These are phyloP conservation scores for Bryconaethiops microstoma DNA, from an alignment of 2,797 vertebrate species.

Conservation along the genomic window DNA sequence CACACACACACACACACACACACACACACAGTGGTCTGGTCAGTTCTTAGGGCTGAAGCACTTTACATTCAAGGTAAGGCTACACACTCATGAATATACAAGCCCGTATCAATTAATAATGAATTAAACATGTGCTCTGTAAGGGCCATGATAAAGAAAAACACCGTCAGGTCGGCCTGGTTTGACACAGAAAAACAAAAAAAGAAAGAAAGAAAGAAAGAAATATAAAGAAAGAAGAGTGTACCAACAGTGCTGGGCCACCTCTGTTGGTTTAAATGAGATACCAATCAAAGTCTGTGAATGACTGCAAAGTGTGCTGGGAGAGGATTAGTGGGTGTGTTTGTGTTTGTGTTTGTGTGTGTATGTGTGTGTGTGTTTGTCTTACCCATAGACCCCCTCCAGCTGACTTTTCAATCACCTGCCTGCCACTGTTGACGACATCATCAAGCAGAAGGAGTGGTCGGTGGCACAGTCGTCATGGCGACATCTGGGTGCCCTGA, in stretches of 20 bases:
- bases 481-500: slow-evolving; percentile 61
- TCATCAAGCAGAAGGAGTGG: slow-evolving; percentile 51
- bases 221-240: not conserved
- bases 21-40: slow-evolving; percentile 10
- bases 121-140: slow-evolving; percentile 53
- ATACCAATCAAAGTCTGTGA: not conserved
- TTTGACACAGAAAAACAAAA: slow-evolving; percentile 28
- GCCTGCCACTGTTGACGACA: slow-evolving; percentile 45
- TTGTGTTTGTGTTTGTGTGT: no score
- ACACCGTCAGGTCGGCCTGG: slow-evolving; percentile 28
- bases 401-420: slow-evolving; percentile 51
- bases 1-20: slow-evolving; percentile 13
- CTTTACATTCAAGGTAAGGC: slow-evolving; percentile 53
- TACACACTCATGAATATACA: slow-evolving; percentile 50
- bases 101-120: slow-evolving; percentile 54
- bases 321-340: not conserved
- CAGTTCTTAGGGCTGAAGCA: slow-evolving; percentile 54
- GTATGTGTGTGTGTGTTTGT: not conserved
- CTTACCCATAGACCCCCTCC: not conserved
- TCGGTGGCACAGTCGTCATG: slow-evolving; percentile 52
- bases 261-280: not conserved
- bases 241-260: not conserved
- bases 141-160: slow-evolving; percentile 39
- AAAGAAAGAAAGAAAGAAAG: not conserved
- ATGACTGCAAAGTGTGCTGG: not conserved